Conservation (phyloP, 2,888 invertebrate genomes). For the Tachina fera region DNA sequence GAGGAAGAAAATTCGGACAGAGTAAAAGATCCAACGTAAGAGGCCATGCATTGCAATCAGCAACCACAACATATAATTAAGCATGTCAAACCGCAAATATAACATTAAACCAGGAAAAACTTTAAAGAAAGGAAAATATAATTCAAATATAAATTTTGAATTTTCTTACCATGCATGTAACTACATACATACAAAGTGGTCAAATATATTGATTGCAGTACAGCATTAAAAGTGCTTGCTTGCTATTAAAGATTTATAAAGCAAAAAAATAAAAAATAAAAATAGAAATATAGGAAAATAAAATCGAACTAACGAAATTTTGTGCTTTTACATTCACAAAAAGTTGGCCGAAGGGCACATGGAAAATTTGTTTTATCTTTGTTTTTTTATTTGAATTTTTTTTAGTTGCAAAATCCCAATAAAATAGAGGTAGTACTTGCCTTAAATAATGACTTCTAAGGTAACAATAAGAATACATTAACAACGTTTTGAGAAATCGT, state of each 20-base stretch:
- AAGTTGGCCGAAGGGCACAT: slow-evolving; percentile 34
- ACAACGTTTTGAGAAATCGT: too few species aligned
- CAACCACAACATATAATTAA: slow-evolving; percentile 67
- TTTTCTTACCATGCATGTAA: slow-evolving; percentile 10
- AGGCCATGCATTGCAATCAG: slow-evolving; percentile 20
- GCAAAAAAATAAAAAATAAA: not conserved
- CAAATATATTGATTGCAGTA: slow-evolving; percentile 17
- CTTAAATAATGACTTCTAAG: too few species aligned
- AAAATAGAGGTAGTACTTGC: too few species aligned
- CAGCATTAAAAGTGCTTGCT: slow-evolving; percentile 2
- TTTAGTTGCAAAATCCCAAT: too few species aligned
- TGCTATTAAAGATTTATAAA: slow-evolving; percentile 7
- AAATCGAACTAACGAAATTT: slow-evolving; percentile 2
- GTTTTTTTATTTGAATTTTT: not conserved
- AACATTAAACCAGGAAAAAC: slow-evolving; percentile 61
- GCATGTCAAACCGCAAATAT: slow-evolving; percentile 69
- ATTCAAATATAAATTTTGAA: slow-evolving; percentile 3
- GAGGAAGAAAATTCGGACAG: not conserved
- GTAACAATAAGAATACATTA: too few species aligned
- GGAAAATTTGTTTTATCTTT: not conserved
- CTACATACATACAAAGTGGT: not conserved
- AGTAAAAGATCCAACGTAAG: not conserved
- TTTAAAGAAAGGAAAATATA: slow-evolving; percentile 19
- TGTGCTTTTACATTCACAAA: not conserved
- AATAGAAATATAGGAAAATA: not conserved